Conservation (phyloP, 1,140 invertebrate genomes). For the Cotesia chilonis region DNA sequence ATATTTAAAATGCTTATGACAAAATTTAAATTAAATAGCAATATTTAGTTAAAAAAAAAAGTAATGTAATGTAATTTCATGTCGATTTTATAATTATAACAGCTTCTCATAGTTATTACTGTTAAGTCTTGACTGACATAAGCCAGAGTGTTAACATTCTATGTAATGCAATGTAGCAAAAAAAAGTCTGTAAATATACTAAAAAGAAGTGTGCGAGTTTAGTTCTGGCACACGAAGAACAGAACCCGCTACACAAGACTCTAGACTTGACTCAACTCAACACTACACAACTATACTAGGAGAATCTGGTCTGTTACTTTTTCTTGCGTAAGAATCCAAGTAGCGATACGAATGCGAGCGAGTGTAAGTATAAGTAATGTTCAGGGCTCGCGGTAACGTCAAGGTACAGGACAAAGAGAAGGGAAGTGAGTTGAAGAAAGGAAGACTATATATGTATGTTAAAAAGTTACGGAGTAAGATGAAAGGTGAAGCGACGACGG, state of each 20-base stretch:
- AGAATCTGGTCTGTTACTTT: conserved; percentile 38
- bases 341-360: neutral
- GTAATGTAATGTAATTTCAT: too few relatives aligned
- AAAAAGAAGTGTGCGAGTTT: conserved; percentile 28
- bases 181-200: neutral
- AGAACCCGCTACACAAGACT: conserved; percentile 14
- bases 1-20: too few relatives aligned
- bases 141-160: neutral
- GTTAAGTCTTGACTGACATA: neutral
- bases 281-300: conserved; percentile 1
- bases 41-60: too few relatives aligned
- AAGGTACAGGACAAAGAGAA: neutral
- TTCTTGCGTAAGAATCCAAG: conserved; percentile 39
- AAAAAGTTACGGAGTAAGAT: neutral
- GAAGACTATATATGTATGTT: neutral
- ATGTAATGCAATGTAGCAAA: neutral
- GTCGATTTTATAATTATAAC: too few relatives aligned
- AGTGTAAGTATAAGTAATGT: neutral
- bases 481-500: neutral
- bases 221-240: conserved; percentile 24
- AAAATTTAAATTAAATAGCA: too few relatives aligned
- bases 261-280: too few relatives aligned
- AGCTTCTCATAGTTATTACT: too few relatives aligned
- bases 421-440: neutral
- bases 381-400: neutral